A percentile compares a stretch with the other conserved stretches of the same genome.
Conservation (phyloP, 2,888 invertebrate genomes). For the Pollenia labialis region DNA sequence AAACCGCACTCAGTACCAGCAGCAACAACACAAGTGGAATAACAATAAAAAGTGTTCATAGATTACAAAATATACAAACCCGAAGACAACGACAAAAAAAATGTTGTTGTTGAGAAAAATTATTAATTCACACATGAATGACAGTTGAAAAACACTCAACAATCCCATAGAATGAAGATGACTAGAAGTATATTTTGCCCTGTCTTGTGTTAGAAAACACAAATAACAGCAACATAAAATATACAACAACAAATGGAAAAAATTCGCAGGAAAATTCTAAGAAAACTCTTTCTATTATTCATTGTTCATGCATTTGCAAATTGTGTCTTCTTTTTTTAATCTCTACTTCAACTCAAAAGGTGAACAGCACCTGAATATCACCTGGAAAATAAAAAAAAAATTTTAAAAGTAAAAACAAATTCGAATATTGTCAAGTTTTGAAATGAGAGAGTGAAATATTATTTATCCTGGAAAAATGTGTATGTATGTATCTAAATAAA, state of each 20-base stretch:
- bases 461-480: background rate
- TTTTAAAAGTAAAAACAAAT: background rate
- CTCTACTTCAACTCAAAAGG: slow-evolving; percentile 34
- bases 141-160: slow-evolving; percentile 72
- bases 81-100: slow-evolving; percentile 36
- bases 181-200: slow-evolving; percentile 56
- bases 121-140: slow-evolving; percentile 75
- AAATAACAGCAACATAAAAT: background rate
- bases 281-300: slow-evolving; percentile 39
- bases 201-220: slow-evolving; percentile 32
- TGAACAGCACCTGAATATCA: slow-evolving; percentile 52
- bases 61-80: slow-evolving; percentile 21
- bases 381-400: background rate
- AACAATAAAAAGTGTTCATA: background rate
- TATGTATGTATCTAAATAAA: background rate
- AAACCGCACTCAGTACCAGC: slow-evolving; percentile 46
- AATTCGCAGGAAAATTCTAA: slow-evolving; percentile 20
- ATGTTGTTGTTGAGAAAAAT: slow-evolving; percentile 67
- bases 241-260: slow-evolving; percentile 23
- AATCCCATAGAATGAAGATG: slow-evolving; percentile 52
- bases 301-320: slow-evolving; percentile 31
- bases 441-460: slow-evolving; percentile 48
- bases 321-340: slow-evolving; percentile 27
- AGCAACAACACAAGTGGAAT: slow-evolving; percentile 18
- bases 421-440: slow-evolving; percentile 42